phyloP scores from a whole-genome alignment of 2,113 vertebrate genomes.

The Lophotis ruficrista region DNA sequence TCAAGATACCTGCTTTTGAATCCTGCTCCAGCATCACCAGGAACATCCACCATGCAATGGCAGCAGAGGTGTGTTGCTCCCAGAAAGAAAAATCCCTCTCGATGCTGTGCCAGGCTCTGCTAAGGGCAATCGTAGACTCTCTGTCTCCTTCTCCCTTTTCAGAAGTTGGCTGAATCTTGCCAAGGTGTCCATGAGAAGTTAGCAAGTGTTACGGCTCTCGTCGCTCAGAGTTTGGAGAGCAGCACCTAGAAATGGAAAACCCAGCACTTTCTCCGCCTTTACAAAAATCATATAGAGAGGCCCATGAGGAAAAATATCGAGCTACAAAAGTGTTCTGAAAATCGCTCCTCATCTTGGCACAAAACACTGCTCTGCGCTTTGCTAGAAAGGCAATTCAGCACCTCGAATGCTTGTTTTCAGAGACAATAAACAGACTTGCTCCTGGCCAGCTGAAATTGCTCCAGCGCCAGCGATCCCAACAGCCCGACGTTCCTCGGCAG shows the following conservation, averaged over 20 bases:
- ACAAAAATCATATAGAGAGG: background rate
- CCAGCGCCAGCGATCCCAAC: accelerated
- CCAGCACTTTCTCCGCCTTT: background rate
- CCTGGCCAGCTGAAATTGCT: conserved; percentile 21
- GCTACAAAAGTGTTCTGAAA: background rate
- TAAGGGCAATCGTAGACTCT: background rate
- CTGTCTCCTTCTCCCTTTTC: background rate
- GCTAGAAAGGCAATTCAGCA: conserved; percentile 7
- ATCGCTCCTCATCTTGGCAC: conserved; percentile 16
- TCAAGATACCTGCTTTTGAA: background rate
- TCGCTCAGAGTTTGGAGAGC: background rate
- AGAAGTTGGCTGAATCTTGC: background rate
- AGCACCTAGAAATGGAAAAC: conserved; percentile 15
- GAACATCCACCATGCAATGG: background rate
- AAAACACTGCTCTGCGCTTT: background rate
- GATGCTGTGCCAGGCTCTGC: background rate
- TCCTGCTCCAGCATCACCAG: background rate
- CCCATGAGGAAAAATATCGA: background rate
- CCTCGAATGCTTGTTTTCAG: background rate
- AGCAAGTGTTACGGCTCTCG: background rate
- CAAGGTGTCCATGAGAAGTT: background rate
- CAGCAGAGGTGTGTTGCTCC: background rate
- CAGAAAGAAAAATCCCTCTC: background rate
- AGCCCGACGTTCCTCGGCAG: background rate
- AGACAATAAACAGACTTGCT: conserved; percentile 24